Evolutionary conservation across 2,888 invertebrate genomes (phyloP).

Genomic region (Lamellibrachia satsuma): DNA sequence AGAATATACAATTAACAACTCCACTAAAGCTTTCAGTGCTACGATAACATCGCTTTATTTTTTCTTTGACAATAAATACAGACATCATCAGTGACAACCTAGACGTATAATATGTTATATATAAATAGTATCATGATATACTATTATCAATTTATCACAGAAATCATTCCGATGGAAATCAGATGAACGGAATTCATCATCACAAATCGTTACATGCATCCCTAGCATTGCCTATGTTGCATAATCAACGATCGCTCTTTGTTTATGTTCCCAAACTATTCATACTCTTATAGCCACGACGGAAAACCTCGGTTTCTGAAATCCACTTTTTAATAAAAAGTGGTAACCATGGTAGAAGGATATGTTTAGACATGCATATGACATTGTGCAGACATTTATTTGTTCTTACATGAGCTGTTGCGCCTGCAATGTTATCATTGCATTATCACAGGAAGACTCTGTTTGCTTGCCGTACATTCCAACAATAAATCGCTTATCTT

Average conservation of each 20-base stretch:
- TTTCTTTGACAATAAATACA: background rate
- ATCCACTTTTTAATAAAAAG: background rate
- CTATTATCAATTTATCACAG: background rate
- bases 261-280: background rate
- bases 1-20: background rate
- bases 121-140: background rate
- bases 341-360: background rate
- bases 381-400: background rate
- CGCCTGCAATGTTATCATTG: background rate
- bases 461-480: background rate
- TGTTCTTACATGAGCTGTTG: background rate
- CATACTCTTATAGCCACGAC: background rate
- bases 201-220: constrained; percentile 10
- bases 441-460: background rate
- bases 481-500: background rate
- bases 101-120: background rate
- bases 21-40: background rate
- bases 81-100: background rate
- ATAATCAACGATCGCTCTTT: background rate
- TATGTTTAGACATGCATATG: background rate
- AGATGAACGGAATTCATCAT: background rate
- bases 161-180: constrained; percentile 3
- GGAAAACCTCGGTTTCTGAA: background rate
- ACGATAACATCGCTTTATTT: background rate
- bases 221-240: background rate